phyloP scores from a whole-genome alignment of 2,113 vertebrate species.

The Planiliza haematocheilus region DNA sequence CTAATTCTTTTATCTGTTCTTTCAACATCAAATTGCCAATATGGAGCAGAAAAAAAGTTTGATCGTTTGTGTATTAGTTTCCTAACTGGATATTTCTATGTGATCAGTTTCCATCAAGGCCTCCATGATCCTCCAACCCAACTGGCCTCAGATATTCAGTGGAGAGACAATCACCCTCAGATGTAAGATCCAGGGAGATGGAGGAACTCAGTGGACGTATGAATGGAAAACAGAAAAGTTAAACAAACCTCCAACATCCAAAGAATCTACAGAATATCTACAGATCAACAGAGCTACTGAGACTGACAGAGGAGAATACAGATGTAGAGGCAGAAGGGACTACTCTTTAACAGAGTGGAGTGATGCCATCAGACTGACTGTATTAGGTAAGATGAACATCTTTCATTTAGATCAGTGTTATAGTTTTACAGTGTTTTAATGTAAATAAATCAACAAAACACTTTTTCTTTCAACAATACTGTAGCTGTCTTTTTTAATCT shows the following conservation, averaged over 20 bases:
- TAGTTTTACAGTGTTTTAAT: no score
- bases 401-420: no score
- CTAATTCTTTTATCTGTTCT: no score
- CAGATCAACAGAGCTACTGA: neutral
- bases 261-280: neutral
- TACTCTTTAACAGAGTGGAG: slow-evolving; percentile 7
- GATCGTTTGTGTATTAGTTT: no score
- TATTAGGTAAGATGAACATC: slow-evolving; percentile 1
- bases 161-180: neutral
- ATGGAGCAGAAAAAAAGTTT: no score
- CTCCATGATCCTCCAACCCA: neutral
- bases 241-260: neutral
- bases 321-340: neutral
- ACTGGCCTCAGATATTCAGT: neutral
- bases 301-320: neutral
- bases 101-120: no score
- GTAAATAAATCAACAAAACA: no score
- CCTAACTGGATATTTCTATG: no score
- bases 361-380: neutral
- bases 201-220: neutral
- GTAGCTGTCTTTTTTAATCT: no score
- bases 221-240: neutral
- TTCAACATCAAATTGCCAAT: no score
- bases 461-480: no score
- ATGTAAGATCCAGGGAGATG: slow-evolving; percentile 9